Evolutionary conservation across 2,113 vertebrate genomes (phyloP).

Genomic region (Struthio camelus): DNA sequence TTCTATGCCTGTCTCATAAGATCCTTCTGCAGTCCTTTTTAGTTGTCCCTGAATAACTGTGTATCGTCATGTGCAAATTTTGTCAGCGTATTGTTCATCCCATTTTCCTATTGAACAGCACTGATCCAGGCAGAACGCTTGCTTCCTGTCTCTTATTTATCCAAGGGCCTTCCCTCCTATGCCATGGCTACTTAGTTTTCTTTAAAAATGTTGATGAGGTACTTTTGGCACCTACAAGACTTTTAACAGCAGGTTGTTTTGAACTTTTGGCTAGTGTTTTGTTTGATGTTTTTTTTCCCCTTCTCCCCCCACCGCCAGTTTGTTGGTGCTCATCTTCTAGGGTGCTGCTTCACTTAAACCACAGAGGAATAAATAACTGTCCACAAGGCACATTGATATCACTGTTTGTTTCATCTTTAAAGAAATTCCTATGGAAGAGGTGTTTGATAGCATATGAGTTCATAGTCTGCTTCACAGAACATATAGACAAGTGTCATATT

Average conservation of each 20-base stretch:
- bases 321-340: background rate
- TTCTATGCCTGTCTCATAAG: background rate
- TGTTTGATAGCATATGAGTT: background rate
- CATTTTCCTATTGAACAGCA: background rate
- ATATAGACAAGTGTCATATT: background rate
- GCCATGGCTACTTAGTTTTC: background rate
- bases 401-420: background rate
- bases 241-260: background rate
- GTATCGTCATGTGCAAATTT: fast-evolving
- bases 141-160: background rate
- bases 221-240: background rate
- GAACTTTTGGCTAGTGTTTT: background rate
- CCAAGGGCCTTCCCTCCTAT: background rate
- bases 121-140: background rate
- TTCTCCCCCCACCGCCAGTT: background rate
- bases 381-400: background rate
- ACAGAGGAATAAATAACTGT: background rate
- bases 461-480: background rate
- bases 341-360: background rate
- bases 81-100: background rate
- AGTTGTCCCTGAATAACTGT: background rate
- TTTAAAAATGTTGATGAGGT: background rate
- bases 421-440: background rate
- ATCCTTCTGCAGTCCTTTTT: background rate
- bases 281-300: background rate